These are phyloP conservation scores for Pluvianellus socialis DNA, from an alignment of 2,113 vertebrate genomes.

Conservation along the genomic window DNA sequence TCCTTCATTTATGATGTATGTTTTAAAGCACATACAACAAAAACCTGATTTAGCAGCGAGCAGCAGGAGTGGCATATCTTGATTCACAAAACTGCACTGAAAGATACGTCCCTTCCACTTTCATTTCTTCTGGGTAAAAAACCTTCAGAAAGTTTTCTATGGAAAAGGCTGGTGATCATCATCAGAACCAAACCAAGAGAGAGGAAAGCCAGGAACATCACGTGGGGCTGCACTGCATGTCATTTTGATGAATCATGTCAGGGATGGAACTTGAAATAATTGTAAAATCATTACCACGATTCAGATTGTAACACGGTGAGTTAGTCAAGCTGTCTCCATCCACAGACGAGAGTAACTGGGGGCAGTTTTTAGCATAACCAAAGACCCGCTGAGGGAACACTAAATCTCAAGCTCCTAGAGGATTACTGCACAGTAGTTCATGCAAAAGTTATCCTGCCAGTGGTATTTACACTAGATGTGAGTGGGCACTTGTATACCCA, in stretches of 20 bases:
- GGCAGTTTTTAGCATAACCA: slow-evolving; percentile 45
- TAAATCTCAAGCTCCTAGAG: slow-evolving; percentile 46
- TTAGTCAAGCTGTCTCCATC: slow-evolving; percentile 17
- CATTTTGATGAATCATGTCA: slow-evolving; percentile 44
- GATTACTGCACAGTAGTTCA: slow-evolving; percentile 49
- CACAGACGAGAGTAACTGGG: background rate
- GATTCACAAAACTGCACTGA: slow-evolving; percentile 41
- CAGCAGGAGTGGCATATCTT: background rate
- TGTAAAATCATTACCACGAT: slow-evolving; percentile 62
- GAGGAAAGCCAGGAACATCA: slow-evolving; percentile 50
- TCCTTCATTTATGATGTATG: background rate
- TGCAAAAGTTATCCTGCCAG: slow-evolving; percentile 58
- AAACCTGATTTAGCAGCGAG: background rate
- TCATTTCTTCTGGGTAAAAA: slow-evolving; percentile 29
- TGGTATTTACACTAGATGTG: slow-evolving; percentile 61
- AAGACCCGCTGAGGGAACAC: slow-evolving; percentile 45
- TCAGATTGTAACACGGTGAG: slow-evolving; percentile 54
- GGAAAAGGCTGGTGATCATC: slow-evolving; percentile 13
- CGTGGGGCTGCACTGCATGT: background rate
- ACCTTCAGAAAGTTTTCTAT: slow-evolving; percentile 32
- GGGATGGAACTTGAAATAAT: slow-evolving; percentile 54
- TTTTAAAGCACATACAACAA: background rate
- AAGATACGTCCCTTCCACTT: slow-evolving; percentile 26
- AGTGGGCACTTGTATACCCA: slow-evolving; percentile 57
- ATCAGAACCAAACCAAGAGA: slow-evolving; percentile 49